Base-by-base conservation (phyloP, 2,888 invertebrate genomes). In the Cheilosia vulpina region DNA sequence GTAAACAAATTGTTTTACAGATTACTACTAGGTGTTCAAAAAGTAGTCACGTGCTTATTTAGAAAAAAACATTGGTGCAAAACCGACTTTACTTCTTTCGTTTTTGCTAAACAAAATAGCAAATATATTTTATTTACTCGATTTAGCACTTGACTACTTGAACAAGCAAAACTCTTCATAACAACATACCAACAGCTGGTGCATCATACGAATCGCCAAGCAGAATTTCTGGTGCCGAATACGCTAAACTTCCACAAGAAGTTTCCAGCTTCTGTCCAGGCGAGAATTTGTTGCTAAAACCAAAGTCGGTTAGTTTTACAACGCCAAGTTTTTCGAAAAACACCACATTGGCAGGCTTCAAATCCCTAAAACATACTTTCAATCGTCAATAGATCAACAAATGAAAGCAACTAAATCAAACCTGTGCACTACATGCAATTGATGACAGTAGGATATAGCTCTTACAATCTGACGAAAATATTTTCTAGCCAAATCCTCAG, bases 341-440 rank as follows among this genome's bases (percentile, higher is more conserved):
- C 63, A 99, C 98, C 80, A 99, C 99, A 94, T 99, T 99, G 93
- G 99, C 99, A 15, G 99, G 99, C 93, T 99, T 99, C 88, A 99
- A 94, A 93, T 99, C 99, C 88, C 99, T 95, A 89, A 57, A 87
- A 83, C 47, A 79, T 58, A n/a, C 43, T 65, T 52, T 38, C 15
- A 45, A 34, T 19, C 21, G 13, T 11, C 4, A 53, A 2, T 38
- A 43, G 17, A 43, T 17, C 17, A 27, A 50, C 1, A 27, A 5
- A 24, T 1, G 47, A 38, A 65, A n/a, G 65, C 55, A 15, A n/a
- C 24, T 24, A 1, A 38, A 24, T 9, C 71, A 83, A 69, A 92
- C 92, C 92, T 92, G 88, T 94, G 94, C 55, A 94, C 94, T 87
- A 95, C 94, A 92, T 94, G 95, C 92, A 94, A 93, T 93, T 97